Evolutionary conservation across 2,113 vertebrate genomes (phyloP), one percentile per base, ranked within the genome.

Genomic region (Ceyx melanurus): DNA sequence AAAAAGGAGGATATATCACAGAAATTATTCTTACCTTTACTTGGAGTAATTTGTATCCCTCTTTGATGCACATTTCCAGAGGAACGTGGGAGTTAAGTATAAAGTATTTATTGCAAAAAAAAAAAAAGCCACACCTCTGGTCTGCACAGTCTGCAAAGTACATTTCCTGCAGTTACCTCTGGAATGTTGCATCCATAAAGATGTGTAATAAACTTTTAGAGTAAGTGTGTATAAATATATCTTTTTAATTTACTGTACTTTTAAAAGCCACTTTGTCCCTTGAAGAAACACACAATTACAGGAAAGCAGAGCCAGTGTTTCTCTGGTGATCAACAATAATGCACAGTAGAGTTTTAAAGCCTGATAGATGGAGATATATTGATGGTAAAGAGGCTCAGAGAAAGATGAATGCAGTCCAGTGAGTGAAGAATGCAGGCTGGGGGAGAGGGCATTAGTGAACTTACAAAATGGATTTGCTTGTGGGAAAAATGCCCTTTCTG

Each of bases 221-320:
- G 22, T 53, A 89, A 67, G 56, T 43, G 28, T 42, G 26, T 51
- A 48, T 56, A 89, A 92, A 65, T 65, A 76, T 7, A 62, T 45
- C 35, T 67, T 29, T 89, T 88, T 79, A 70, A 86, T 93, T 88
- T 88, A 81, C 28, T 85, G 35, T 71, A 86, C 57, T 92, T 77
- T 60, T 35, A 62, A 86, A 94, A 40, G 10, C 5, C 72, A 60
- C 67, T 77, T 88, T 80, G 31, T 45, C 19, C 48, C 61, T 62
- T 79, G 68, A 71, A 74, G 56, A 80, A 57, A 22, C 58, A 88
- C 56, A 48, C 29, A 70, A 11, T 51, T 18, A 26, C 65, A 67
- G 68, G 75, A 74, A 75, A 82, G 91, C 57, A 78, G 51, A 80
- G 15, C 76, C 67, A 28, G 40, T 88, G 48, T 51, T 90, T 70